Conservation (phyloP, 1,140 invertebrate genomes). For the Danaus plexippus region DNA sequence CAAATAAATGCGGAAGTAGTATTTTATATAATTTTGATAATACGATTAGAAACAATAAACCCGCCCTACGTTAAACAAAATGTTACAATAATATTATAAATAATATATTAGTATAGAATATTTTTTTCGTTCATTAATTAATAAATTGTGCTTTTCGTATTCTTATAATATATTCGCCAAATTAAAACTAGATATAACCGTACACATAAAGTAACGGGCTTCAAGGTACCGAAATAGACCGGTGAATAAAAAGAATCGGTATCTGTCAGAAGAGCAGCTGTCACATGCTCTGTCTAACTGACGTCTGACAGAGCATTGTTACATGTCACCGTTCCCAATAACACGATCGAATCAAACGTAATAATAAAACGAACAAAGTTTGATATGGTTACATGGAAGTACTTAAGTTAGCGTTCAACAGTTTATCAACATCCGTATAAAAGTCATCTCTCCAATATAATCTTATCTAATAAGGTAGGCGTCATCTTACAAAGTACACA, state of each 20-base stretch:
- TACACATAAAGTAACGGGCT: constrained; percentile 35
- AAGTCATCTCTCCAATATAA: constrained; percentile 68
- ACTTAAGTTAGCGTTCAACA: constrained; percentile 66
- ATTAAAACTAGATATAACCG: constrained; percentile 51
- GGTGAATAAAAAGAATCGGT: too few species aligned
- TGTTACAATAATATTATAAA: constrained; percentile 65
- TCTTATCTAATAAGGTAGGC: constrained; percentile 69
- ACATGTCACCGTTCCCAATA: too few species aligned
- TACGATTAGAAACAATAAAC: constrained; percentile 44
- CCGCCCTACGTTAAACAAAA: constrained; percentile 52
- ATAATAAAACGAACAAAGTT: constrained; percentile 26
- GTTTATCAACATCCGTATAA: constrained; percentile 70
- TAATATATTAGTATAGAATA: constrained; percentile 61
- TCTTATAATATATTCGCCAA: constrained; percentile 66
- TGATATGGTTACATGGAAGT: constrained; percentile 67
- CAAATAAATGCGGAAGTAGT: constrained; percentile 65
- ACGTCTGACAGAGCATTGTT: too few species aligned
- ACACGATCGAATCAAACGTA: too few species aligned
- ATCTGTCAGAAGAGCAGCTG: too few species aligned
- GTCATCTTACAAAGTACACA: constrained; percentile 58
- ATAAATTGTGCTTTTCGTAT: constrained; percentile 64
- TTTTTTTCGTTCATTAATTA: constrained; percentile 58
- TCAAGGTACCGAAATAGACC: not conserved
- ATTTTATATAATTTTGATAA: constrained; percentile 54
- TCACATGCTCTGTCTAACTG: too few species aligned